Conservation (phyloP, 2,113 vertebrate genomes). For the Ptyas mucosa region DNA sequence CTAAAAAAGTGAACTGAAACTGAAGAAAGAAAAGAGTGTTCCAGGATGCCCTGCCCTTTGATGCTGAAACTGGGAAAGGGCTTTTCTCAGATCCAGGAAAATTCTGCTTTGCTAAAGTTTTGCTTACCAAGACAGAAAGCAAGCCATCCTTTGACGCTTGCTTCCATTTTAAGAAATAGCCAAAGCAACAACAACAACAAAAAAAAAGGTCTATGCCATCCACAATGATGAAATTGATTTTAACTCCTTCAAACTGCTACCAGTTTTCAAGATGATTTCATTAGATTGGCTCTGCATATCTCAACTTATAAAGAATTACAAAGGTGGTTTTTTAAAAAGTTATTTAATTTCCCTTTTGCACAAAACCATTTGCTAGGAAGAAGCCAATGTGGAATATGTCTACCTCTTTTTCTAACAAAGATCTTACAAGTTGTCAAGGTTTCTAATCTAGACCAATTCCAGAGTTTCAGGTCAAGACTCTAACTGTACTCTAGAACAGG, state of each 20-base stretch:
- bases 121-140: not conserved
- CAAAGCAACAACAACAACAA: not conserved
- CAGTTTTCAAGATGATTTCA: not conserved
- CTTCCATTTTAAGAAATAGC: not conserved
- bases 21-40: not conserved
- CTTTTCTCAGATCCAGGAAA: not conserved
- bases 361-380: not conserved
- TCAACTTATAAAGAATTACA: not conserved
- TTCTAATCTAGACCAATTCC: not conserved
- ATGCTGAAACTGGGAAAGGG: not conserved
- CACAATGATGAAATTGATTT: not conserved
- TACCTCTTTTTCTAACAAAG: not conserved
- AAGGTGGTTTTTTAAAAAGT: not conserved
- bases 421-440: not conserved
- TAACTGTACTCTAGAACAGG: not conserved
- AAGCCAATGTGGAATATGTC: not conserved
- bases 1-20: not conserved
- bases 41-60: not conserved
- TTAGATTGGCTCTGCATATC: not conserved
- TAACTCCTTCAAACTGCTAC: not conserved
- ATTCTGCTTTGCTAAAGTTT: not conserved
- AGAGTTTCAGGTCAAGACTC: not conserved
- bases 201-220: not conserved
- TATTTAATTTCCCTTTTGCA: not conserved
- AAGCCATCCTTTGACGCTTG: not conserved